Percentiles rank a stretch among this genome's conserved stretches.
Evolutionary conservation across 2,797 vertebrate species (phyloP).

Genomic region (Platyrinchus mystaceus): DNA sequence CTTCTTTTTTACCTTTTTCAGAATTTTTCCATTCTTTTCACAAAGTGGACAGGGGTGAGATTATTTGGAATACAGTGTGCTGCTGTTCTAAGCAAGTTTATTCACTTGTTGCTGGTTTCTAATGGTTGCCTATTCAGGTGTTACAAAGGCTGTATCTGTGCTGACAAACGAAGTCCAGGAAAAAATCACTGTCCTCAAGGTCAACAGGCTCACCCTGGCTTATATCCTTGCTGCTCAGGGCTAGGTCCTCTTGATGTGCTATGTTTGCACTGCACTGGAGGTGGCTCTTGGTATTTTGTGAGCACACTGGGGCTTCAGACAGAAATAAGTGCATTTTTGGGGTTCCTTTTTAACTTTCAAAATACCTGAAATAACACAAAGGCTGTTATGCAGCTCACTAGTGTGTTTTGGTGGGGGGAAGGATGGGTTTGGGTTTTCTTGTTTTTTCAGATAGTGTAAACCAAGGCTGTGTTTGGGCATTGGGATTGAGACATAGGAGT

Average conservation of each 20-base stretch:
- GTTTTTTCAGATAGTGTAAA: accelerated
- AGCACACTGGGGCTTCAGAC: neutral
- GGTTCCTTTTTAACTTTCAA: neutral
- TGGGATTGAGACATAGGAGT: neutral
- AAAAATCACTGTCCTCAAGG: neutral
- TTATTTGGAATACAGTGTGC: neutral
- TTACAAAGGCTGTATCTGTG: neutral
- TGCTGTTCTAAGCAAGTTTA: neutral
- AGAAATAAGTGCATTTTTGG: neutral
- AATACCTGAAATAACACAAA: neutral
- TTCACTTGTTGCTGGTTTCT: neutral
- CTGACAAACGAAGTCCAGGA: neutral
- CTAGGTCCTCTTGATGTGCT: neutral
- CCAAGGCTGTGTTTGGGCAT: neutral
- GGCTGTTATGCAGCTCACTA: neutral
- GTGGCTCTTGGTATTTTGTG: neutral
- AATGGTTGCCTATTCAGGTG: neutral
- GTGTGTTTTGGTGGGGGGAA: neutral
- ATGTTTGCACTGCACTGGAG: neutral
- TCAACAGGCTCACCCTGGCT: neutral
- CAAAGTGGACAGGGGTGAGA: neutral
- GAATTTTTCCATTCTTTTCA: neutral
- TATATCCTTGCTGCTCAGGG: neutral
- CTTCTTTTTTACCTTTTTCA: neutral
- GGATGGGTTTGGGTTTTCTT: neutral